Base-by-base conservation (phyloP, 2,113 vertebrate species). In the Salvelinus alpinus region DNA sequence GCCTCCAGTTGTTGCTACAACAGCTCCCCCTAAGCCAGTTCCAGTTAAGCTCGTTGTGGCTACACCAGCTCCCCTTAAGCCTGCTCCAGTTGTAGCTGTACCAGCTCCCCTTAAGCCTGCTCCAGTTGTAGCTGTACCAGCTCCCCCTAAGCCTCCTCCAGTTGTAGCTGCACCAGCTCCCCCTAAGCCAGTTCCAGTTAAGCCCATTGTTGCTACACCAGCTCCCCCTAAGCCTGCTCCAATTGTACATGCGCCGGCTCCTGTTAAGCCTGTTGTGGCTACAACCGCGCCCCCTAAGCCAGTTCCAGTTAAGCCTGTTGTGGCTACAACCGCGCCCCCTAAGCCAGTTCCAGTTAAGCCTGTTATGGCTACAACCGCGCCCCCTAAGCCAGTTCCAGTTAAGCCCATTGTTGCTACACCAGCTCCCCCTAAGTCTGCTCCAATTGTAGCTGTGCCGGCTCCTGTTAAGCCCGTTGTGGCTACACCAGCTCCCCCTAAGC, bases 201-300 rank as follows among this genome's bases (percentile, higher is more conserved):
- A 44, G 7, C 27, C 60, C 7, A 5, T 70, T 68, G 82, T 88
- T 4, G 80, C 57, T 59, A 7, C 57, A 18, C 18, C 57, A 18
- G 20, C 1, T 20, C 0, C 38, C 64, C 64, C 12, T 13, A 84
- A 81, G 20, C 72, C 59, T 11, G 38, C 8, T 44, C 38, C 38
- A 3, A 25, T 18, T 24, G 31, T 34, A 1, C 13, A 5, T 7
- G 0, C 6, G 0, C 60, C 60, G 3, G 27, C 27, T 4, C 87
- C 88, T 29, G 79, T 76, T 67, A 13, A 80, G 34, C 57, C 79
- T 2, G 64, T 20, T 54, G 77, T 57, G 3, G 27, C 27, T 29
- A 3, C 27, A 29, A 24, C 24, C 24, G 24, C 24, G 24, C 31
- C 38, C 38, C 38, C 1, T 38, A 38, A 9, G 38, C 38, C 34